Evolutionary conservation across 2,888 invertebrate genomes (phyloP).

Genomic region (Spilarctia lutea): DNA sequence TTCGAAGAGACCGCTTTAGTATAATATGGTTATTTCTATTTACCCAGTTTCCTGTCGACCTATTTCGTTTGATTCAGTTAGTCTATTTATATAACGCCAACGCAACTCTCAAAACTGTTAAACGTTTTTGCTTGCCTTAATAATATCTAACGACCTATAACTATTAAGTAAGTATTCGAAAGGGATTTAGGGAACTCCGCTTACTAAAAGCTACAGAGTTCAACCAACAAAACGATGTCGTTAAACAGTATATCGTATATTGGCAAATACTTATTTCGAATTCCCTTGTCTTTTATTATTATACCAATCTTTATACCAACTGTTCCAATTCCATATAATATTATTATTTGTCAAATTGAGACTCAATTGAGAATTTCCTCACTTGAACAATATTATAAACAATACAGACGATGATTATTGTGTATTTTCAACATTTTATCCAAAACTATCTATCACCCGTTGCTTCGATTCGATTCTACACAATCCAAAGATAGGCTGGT

Average conservation of each 20-base stretch:
- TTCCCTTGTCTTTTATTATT: conserved; percentile 63
- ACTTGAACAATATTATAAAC: not conserved
- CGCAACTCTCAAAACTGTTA: not conserved
- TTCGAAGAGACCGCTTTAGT: not conserved
- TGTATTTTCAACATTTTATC: not conserved
- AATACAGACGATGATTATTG: not conserved
- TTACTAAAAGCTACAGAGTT: not conserved
- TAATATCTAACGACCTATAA: not conserved
- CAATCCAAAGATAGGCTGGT: too few relatives aligned
- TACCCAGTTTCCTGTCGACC: not conserved
- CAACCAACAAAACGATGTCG: conserved; percentile 36
- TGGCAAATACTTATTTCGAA: conserved; percentile 52
- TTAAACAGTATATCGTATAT: conserved; percentile 57
- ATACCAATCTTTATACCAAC: conserved; percentile 66
- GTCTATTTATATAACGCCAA: not conserved
- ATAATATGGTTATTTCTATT: not conserved
- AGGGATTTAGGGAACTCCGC: conserved; percentile 15
- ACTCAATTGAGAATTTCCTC: too few relatives aligned
- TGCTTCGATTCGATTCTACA: not conserved
- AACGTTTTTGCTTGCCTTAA: not conserved
- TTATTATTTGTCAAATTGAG: conserved; percentile 14
- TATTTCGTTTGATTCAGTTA: not conserved
- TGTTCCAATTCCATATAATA: conserved; percentile 58
- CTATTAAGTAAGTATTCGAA: not conserved
- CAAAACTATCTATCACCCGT: not conserved